phyloP scores from a whole-genome alignment of 2,797 vertebrate species.

The Coranthus polyacanthus region DNA sequence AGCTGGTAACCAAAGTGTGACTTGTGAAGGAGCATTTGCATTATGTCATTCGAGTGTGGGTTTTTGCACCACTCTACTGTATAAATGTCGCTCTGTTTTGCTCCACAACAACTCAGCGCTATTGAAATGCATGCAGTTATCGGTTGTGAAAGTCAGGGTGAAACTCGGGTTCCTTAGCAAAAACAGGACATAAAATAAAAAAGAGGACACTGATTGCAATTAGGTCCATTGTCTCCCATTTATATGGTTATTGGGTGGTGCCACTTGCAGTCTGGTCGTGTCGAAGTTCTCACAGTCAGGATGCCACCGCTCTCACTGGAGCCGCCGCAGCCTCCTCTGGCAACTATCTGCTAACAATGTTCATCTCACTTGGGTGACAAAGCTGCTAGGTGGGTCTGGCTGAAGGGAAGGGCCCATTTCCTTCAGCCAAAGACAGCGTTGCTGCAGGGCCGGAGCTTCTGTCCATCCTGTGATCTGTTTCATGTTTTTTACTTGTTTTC shows the following conservation, averaged over 20 bases:
- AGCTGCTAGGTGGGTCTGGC: conserved; percentile 79
- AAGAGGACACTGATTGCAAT: conserved; percentile 82
- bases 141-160: conserved; percentile 65
- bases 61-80: conserved; percentile 55
- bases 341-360: conserved; percentile 92
- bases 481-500: conserved; percentile 75
- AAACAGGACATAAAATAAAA: conserved; percentile 66
- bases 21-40: conserved; percentile 69
- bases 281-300: conserved; percentile 87
- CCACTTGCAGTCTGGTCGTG: conserved; percentile 68
- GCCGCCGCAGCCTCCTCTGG: conserved; percentile 77
- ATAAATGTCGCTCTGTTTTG: conserved; percentile 35
- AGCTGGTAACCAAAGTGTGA: no score
- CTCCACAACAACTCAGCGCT: conserved; percentile 46
- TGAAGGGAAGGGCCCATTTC: conserved; percentile 83
- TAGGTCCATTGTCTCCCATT: conserved; percentile 84
- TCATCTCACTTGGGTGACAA: conserved; percentile 88
- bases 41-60: conserved; percentile 51
- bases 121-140: conserved; percentile 80
- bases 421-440: conserved; percentile 72
- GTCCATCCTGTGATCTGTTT: conserved; percentile 82
- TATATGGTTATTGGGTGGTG: conserved; percentile 89
- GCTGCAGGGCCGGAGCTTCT: conserved; percentile 74
- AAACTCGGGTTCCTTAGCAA: conserved; percentile 44
- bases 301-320: conserved; percentile 72